phyloP scores from a whole-genome alignment of 2,797 vertebrate species.

The Heteromormyrus szaboi region DNA sequence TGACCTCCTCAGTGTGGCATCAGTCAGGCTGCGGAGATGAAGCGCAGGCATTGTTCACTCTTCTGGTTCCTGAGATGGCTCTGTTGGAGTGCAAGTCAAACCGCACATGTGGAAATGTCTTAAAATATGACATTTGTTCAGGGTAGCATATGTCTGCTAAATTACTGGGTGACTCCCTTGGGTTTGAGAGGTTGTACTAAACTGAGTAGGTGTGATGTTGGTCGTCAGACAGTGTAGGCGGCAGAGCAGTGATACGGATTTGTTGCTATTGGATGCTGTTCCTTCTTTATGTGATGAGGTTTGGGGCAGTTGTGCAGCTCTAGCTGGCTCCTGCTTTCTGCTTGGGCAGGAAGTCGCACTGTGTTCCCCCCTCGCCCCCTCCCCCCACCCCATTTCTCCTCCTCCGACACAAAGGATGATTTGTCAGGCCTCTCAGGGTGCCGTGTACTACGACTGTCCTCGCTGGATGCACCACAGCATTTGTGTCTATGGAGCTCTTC shows the following conservation, averaged over 20 bases:
- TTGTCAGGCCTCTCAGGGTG: background rate
- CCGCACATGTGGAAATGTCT: background rate
- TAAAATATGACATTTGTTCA: constrained; percentile 2
- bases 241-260: background rate
- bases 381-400: background rate
- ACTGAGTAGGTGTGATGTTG: constrained; percentile 2
- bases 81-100: background rate
- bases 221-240: background rate
- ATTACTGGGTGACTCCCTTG: background rate
- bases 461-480: background rate
- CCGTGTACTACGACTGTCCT: background rate
- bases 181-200: background rate
- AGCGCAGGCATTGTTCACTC: background rate
- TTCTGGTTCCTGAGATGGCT: background rate
- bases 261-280: background rate
- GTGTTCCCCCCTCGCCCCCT: background rate
- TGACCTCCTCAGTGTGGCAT: background rate
- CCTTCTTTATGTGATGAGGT: background rate
- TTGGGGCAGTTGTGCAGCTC: background rate
- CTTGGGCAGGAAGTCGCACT: background rate
- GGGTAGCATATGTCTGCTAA: background rate
- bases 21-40: background rate
- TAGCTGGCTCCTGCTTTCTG: background rate
- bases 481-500: background rate
- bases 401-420: background rate